Percentiles rank a stretch among this genome's conserved stretches.
Evolutionary conservation across 2,888 invertebrate species (phyloP).

Genomic region (Calliopum simillimum): DNA sequence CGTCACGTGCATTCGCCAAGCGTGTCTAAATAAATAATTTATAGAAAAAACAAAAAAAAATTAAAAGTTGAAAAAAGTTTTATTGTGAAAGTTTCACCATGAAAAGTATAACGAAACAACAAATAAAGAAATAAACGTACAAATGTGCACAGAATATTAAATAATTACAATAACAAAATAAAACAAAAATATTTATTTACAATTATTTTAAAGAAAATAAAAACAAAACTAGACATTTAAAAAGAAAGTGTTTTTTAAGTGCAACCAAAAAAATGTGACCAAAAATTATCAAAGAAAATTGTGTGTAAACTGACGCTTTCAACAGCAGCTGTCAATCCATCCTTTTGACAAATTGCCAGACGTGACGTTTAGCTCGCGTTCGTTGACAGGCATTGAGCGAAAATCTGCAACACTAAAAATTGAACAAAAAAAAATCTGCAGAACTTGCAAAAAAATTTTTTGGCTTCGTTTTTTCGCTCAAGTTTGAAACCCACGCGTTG

Average conservation of each 20-base stretch:
- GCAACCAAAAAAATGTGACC: slow-evolving; percentile 1
- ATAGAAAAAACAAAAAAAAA: not conserved
- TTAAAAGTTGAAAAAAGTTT: slow-evolving; percentile 5
- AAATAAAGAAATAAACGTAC: not conserved
- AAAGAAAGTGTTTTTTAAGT: not conserved
- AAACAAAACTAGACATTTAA: not conserved
- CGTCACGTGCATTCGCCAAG: slow-evolving; percentile 16
- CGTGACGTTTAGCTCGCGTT: no score
- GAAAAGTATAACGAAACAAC: not conserved
- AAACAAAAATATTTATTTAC: not conserved
- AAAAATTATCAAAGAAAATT: not conserved
- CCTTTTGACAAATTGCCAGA: no score
- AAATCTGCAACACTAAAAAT: no score
- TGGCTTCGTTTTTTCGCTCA: no score
- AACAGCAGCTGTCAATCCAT: no score
- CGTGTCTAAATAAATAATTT: not conserved
- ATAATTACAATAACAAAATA: slow-evolving; percentile 4
- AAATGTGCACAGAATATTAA: slow-evolving; percentile 20
- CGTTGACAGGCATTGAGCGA: no score
- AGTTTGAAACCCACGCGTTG: no score
- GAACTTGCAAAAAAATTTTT: no score
- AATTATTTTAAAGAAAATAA: no score
- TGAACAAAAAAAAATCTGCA: no score
- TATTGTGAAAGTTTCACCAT: slow-evolving; percentile 20
- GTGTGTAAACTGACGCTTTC: no score